Base-by-base conservation (phyloP, 2,888 invertebrate species). In the Spialia ferax region DNA sequence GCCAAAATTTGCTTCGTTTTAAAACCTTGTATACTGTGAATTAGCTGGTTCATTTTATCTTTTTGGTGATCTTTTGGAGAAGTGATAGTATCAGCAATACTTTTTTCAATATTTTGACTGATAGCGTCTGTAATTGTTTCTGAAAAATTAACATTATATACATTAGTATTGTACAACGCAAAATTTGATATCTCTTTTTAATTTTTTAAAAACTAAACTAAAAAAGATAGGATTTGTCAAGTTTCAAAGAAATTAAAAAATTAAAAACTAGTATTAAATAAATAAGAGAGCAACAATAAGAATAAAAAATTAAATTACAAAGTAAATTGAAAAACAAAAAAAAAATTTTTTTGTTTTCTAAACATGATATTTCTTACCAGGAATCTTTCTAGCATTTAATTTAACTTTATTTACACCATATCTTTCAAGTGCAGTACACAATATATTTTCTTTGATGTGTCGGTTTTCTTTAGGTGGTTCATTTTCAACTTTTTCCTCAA, bases 351-450 rank as follows among this genome's bases (percentile, higher is more conserved):
- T n/a, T n/a, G n/a, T n/a, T n/a, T n/a, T n/a, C n/a, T n/a, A n/a
- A n/a, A n/a, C n/a, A n/a, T n/a, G n/a, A n/a, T 52, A 75, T 74
- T 75, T 13, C 32, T 35, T 79, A 89, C 91, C 91, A 77, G 85
- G 62, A 57, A 81, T 63, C 77, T 84, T 86, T 61, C 79, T 83
- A 11, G 74, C 67, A 15, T 48, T 26, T 45, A 59, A 75, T 74
- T 75, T 81, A 1, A 79, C 69, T 62, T 67, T 68, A 55, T 72
- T 71, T 42, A 74, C 78, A 20, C 83, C 86, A 79, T 88, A 81
- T 76, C 85, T 89, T 54, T 86, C 79, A 70, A 92, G 74, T 83
- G 87, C 85, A 42, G 67, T 71, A 77, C 88, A 89, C 42, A 92
- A 74, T 68, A 89, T 78, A 70, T 86, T 87, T 15, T 87, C 76